A percentile compares a stretch with the other conserved stretches of the same genome.
Evolutionary conservation across 2,113 vertebrate genomes (phyloP).

Genomic region (Columba livia): DNA sequence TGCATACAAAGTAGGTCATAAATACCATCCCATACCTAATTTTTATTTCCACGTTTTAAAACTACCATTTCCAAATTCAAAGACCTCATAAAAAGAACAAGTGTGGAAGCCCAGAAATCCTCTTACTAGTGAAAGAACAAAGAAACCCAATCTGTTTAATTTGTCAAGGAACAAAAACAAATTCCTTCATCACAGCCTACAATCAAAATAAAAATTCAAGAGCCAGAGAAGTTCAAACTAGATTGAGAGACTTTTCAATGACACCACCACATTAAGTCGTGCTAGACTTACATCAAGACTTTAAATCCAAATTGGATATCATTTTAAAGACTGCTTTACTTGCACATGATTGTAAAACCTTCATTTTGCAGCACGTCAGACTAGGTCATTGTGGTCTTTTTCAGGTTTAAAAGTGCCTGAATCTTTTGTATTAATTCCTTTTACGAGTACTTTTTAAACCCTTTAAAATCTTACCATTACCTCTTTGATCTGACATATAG

Average conservation of each 20-base stretch:
- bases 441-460: background rate
- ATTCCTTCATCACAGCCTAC: background rate
- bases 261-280: background rate
- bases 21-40: background rate
- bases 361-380: background rate
- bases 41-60: background rate
- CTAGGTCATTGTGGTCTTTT: background rate
- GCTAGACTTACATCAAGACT: background rate
- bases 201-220: background rate
- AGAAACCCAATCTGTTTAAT: background rate
- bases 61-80: background rate
- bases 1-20: background rate
- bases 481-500: background rate
- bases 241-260: background rate
- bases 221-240: background rate
- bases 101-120: background rate
- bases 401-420: background rate
- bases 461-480: background rate
- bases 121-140: background rate
- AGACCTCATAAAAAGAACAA: background rate
- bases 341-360: background rate
- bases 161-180: background rate
- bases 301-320: background rate
- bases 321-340: background rate
- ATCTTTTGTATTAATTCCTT: background rate